Evolutionary conservation across 2,888 invertebrate species (phyloP).

Genomic region (Oligia strigilis): DNA sequence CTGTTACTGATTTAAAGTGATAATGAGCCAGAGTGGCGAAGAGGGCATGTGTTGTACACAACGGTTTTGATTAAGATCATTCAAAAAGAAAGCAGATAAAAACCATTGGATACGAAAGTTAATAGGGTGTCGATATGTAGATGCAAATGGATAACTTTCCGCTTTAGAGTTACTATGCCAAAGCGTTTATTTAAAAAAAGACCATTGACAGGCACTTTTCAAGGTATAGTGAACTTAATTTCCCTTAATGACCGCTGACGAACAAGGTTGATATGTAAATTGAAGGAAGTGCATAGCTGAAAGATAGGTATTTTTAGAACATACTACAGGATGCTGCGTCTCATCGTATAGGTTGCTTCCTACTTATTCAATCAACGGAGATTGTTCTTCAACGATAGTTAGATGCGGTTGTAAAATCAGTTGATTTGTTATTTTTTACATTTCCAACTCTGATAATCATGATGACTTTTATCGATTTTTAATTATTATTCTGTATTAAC

Average conservation of each 20-base stretch:
- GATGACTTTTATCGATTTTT: background rate
- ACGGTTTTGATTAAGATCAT: no score
- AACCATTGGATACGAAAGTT: background rate
- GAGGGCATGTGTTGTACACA: background rate
- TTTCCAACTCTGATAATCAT: background rate
- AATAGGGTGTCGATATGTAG: background rate
- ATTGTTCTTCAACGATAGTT: constrained; percentile 12
- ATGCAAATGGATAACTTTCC: background rate
- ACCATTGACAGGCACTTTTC: background rate
- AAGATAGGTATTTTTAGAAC: constrained; percentile 39
- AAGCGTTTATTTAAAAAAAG: background rate
- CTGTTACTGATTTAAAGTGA: background rate
- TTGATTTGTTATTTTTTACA: background rate
- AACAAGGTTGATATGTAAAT: constrained; percentile 5
- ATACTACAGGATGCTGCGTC: constrained; percentile 9
- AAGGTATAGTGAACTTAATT: background rate
- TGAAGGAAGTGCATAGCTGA: constrained; percentile 19
- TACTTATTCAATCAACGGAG: constrained; percentile 25
- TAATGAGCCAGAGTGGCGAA: background rate
- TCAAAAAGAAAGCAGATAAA: background rate
- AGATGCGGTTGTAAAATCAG: background rate
- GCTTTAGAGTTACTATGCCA: background rate
- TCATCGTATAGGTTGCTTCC: background rate
- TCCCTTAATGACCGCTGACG: background rate
- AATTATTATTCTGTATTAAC: background rate